Evolutionary conservation across 2,113 vertebrate species (phyloP).

Genomic region (Danio rerio): DNA sequence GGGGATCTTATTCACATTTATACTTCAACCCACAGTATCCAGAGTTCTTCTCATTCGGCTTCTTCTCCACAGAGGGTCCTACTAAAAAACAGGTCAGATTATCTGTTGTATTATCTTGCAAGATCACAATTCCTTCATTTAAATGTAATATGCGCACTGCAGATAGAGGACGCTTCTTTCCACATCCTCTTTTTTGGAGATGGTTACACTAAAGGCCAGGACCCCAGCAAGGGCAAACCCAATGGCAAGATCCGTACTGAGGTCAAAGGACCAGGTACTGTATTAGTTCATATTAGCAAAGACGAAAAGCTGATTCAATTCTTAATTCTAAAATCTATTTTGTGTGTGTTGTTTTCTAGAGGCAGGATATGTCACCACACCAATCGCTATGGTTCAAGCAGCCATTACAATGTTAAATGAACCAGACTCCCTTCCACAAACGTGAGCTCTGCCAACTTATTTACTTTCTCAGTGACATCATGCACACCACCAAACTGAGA

Average conservation of each 20-base stretch:
- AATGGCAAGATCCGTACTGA: conserved; percentile 88
- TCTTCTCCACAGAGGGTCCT: conserved; percentile 88
- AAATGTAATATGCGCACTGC: conserved; percentile 32
- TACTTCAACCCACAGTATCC: conserved; percentile 79
- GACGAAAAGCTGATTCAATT: background rate
- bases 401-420: conserved; percentile 89
- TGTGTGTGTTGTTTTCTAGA: conserved; percentile 73
- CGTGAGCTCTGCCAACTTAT: conserved; percentile 75
- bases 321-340: background rate
- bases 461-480: no score
- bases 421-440: conserved; percentile 82
- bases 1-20: background rate
- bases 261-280: conserved; percentile 91
- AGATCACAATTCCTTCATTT: background rate
- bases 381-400: conserved; percentile 93
- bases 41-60: conserved; percentile 90
- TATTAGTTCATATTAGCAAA: background rate
- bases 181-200: conserved; percentile 88
- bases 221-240: conserved; percentile 82
- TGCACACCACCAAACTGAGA: no score
- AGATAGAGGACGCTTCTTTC: conserved; percentile 91
- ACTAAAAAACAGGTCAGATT: conserved; percentile 88
- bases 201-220: conserved; percentile 85
- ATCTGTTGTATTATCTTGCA: background rate
- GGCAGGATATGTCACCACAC: conserved; percentile 86